phyloP scores from a whole-genome alignment of 2,113 vertebrate species.

The Hiodon alosoides region DNA sequence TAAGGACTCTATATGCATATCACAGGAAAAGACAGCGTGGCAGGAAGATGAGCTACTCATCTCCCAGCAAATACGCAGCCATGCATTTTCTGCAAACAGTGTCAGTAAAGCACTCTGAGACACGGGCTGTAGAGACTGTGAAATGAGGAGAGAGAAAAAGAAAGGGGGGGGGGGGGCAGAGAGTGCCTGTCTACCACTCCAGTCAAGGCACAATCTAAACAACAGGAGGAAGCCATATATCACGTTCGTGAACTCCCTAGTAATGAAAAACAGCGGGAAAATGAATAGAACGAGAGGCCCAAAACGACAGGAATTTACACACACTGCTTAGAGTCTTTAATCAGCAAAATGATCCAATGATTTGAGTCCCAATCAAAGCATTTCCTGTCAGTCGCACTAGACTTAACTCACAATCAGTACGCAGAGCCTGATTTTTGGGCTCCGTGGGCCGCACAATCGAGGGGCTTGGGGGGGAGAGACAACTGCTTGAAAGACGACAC shows the following conservation, averaged over 20 bases:
- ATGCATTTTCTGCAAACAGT: not conserved
- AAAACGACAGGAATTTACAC: conserved; percentile 11
- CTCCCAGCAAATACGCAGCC: not conserved
- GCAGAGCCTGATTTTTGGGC: conserved; percentile 11
- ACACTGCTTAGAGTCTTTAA: conserved; percentile 21
- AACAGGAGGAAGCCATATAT: conserved; percentile 23
- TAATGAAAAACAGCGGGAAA: conserved; percentile 23
- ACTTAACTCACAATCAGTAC: conserved; percentile 22
- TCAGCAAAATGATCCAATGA: conserved; percentile 35
- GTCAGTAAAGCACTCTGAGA: conserved; percentile 3
- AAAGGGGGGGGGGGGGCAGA: not conserved
- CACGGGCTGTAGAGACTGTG: not conserved
- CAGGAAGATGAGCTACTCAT: not conserved
- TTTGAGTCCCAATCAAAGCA: conserved; percentile 44
- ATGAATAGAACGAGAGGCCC: not conserved
- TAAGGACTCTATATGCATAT: not conserved
- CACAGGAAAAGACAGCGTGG: not conserved
- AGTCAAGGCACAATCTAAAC: conserved; percentile 25
- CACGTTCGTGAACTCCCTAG: conserved; percentile 15
- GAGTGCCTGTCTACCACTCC: conserved; percentile 15
- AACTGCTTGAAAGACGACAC: conserved; percentile 7
- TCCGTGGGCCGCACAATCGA: not conserved
- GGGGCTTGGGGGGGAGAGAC: not conserved
- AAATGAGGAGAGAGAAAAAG: conserved; percentile 5
- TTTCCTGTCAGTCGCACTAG: conserved; percentile 38